phyloP scores from a whole-genome alignment of 2,113 vertebrate genomes.

The Chiloscyllium plagiosum region DNA sequence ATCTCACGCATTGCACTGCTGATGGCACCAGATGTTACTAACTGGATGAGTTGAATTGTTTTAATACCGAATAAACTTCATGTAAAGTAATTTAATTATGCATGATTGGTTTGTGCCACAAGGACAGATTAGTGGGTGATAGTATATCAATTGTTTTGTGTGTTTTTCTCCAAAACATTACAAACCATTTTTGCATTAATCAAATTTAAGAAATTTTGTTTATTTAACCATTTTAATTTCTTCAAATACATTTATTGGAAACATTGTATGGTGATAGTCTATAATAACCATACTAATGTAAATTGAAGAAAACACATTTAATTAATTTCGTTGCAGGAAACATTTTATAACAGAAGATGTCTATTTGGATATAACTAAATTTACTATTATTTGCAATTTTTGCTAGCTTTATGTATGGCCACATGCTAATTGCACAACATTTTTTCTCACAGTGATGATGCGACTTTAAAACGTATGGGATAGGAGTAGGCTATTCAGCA shows the following conservation, averaged over 20 bases:
- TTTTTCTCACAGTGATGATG: background rate
- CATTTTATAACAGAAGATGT: background rate
- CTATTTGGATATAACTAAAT: background rate
- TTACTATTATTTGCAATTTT: background rate
- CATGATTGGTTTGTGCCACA: background rate
- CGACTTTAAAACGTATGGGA: background rate
- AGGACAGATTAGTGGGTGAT: background rate
- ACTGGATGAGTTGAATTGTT: background rate
- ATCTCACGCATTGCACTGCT: background rate
- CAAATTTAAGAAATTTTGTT: background rate
- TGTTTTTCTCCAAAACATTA: background rate
- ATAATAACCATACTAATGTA: background rate
- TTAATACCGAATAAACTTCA: slow-evolving; percentile 10
- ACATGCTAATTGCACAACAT: no score
- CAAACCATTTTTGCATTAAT: background rate
- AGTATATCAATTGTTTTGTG: background rate
- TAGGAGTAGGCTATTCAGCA: background rate
- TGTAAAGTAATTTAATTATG: background rate
- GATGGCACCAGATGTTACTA: background rate
- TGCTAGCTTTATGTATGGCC: background rate
- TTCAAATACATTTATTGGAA: background rate
- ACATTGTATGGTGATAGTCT: background rate
- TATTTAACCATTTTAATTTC: slow-evolving; percentile 15
- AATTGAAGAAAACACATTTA: background rate
- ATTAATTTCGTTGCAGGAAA: background rate